Conservation (phyloP, 2,797 vertebrate species). For the Poeciliopsis infans region DNA sequence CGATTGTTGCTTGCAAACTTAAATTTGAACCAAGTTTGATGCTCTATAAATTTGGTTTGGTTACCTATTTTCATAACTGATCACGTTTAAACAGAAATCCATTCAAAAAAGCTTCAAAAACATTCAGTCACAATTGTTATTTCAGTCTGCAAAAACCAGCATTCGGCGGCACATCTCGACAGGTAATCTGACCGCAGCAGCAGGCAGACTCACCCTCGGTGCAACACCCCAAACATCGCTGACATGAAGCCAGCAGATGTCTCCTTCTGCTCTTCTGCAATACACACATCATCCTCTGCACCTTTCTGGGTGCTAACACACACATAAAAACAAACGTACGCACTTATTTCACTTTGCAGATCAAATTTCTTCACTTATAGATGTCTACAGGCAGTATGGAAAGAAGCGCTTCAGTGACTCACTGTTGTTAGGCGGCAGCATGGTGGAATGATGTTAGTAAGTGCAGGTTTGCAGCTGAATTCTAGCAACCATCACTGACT, state of each 20-base stretch:
- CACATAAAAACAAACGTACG: conserved; percentile 30
- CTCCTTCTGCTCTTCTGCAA: conserved; percentile 52
- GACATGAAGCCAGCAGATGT: conserved; percentile 64
- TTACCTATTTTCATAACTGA: background rate
- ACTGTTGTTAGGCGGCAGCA: conserved; percentile 40
- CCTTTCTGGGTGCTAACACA: conserved; percentile 38
- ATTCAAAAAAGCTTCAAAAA: background rate
- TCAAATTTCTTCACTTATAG: conserved; percentile 9
- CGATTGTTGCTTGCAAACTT: background rate
- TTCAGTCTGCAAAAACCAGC: background rate
- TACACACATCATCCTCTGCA: conserved; percentile 53
- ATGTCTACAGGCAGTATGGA: conserved; percentile 15
- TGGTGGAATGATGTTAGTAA: conserved; percentile 24
- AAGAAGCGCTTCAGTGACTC: conserved; percentile 33
- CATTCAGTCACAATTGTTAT: background rate
- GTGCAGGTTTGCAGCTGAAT: conserved; percentile 17
- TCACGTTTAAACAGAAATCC: background rate
- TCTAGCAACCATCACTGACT: conserved; percentile 52
- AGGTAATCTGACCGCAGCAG: conserved; percentile 9
- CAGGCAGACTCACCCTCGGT: conserved; percentile 68
- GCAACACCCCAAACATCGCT: conserved; percentile 65
- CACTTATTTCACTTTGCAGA: conserved; percentile 11
- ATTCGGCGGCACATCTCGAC: conserved; percentile 4
- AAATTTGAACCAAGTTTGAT: background rate
- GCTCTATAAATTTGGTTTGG: background rate